These are phyloP conservation scores for Apodemus sylvaticus DNA, from an alignment of 2,113 vertebrate genomes.

Conservation along the genomic window DNA sequence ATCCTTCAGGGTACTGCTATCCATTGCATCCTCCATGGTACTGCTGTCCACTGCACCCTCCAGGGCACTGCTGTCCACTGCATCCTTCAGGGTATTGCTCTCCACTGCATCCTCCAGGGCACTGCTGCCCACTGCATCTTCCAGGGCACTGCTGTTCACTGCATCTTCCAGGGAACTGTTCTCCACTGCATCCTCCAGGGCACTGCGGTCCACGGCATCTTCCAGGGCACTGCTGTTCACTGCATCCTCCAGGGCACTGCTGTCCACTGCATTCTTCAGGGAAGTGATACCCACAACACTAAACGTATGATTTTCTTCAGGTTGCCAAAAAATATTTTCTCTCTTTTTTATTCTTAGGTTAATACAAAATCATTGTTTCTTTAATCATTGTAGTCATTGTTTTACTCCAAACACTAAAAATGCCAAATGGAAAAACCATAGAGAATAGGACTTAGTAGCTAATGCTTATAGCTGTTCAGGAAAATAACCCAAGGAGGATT, in stretches of 20 bases:
- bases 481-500: neutral
- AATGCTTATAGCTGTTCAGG: neutral
- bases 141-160: too few relatives aligned
- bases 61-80: too few relatives aligned
- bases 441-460: neutral
- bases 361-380: slow-evolving; percentile 7
- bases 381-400: slow-evolving; percentile 1
- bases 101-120: too few relatives aligned
- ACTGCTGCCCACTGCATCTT: too few relatives aligned
- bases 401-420: neutral
- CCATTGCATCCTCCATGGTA: too few relatives aligned
- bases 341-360: neutral
- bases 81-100: too few relatives aligned
- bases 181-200: neutral
- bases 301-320: neutral
- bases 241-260: neutral
- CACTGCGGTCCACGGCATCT: neutral
- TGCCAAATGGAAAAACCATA: neutral
- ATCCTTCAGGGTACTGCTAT: too few relatives aligned
- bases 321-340: neutral
- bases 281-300: neutral
- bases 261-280: neutral
- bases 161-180: too few relatives aligned
- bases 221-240: neutral
- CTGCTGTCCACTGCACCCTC: too few relatives aligned